Conservation (phyloP, 2,113 vertebrate genomes). For the Corapipo altera region DNA sequence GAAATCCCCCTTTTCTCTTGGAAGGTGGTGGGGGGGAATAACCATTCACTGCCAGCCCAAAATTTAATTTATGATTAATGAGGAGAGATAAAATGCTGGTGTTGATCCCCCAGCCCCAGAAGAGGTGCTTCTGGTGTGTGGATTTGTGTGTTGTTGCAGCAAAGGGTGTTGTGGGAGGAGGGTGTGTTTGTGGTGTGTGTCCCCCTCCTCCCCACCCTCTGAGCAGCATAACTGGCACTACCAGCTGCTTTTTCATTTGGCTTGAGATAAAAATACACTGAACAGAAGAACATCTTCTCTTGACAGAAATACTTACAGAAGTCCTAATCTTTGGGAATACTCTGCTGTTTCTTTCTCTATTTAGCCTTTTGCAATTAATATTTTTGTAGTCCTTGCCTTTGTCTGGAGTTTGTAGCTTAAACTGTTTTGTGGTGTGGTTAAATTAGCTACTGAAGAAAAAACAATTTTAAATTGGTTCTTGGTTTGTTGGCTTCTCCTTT, state of each 20-base stretch:
- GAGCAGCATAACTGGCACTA: constrained; percentile 62
- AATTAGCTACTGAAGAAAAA: not conserved
- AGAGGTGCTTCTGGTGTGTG: not conserved
- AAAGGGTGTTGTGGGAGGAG: not conserved
- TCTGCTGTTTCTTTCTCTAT: not conserved
- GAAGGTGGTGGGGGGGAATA: not conserved
- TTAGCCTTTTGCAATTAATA: not conserved
- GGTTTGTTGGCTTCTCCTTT: not conserved
- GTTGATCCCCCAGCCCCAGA: not conserved
- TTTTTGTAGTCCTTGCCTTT: not conserved
- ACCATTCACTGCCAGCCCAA: not conserved
- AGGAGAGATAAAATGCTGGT: not conserved
- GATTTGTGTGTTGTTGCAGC: not conserved
- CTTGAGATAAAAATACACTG: constrained; percentile 60
- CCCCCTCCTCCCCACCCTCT: constrained; percentile 32
- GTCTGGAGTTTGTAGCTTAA: not conserved
- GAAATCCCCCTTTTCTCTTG: not conserved
- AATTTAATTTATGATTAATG: not conserved
- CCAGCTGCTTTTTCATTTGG: constrained; percentile 65
- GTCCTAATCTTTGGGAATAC: constrained; percentile 1
- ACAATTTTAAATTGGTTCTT: not conserved
- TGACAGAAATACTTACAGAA: constrained; percentile 48
- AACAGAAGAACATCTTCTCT: constrained; percentile 60
- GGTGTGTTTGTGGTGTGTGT: not conserved
- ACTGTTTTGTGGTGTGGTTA: not conserved